phyloP scores from a whole-genome alignment of 2,113 vertebrate species.

The Otolemur garnettii region DNA sequence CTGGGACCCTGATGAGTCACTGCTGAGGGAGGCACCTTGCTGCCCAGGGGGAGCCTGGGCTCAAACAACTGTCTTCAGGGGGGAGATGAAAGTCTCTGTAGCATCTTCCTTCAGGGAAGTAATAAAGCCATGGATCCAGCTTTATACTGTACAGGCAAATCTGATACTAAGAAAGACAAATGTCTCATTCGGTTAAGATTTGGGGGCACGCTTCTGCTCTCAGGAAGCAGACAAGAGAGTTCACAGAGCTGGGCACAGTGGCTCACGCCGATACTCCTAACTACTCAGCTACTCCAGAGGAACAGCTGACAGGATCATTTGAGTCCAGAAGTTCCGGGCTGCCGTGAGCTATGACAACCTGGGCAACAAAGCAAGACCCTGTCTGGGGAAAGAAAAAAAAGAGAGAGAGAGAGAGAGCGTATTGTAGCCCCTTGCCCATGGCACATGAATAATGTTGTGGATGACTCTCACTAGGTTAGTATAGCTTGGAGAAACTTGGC shows the following conservation, averaged over 20 bases:
- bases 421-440: background rate
- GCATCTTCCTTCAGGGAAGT: conserved; percentile 7
- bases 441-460: background rate
- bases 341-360: no score
- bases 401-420: no score
- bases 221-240: background rate
- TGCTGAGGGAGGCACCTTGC: background rate
- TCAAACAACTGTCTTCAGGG: background rate
- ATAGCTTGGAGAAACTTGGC: conserved; percentile 20
- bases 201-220: background rate
- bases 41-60: background rate
- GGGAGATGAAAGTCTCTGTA: background rate
- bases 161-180: background rate
- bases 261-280: no score
- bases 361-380: no score
- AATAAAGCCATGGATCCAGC: background rate
- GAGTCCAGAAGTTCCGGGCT: no score
- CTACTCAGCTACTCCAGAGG: no score
- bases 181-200: background rate
- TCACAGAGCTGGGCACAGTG: background rate
- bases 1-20: background rate
- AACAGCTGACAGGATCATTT: no score
- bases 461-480: background rate
- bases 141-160: background rate
- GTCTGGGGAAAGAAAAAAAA: no score